Evolutionary conservation across 64 coral and sea anemone genomes (phyloP).

Genomic region (Hydrozoanthus tunicans): DNA sequence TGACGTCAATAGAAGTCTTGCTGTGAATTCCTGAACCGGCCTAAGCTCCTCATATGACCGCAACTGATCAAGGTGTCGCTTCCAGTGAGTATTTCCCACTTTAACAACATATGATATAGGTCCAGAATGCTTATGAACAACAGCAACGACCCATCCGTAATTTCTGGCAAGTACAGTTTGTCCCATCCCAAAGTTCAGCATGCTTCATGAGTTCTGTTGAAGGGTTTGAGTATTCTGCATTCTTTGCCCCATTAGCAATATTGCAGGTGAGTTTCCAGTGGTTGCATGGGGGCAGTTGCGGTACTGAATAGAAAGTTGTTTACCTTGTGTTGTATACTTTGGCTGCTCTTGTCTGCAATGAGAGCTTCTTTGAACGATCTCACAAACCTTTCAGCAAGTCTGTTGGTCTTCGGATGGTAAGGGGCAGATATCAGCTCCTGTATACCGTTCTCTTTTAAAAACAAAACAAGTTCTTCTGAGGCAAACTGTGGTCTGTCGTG

Average conservation of each 20-base stretch:
- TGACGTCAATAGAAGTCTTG: too few species aligned
- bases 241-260: conserved; percentile 13
- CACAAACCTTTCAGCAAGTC: too few species aligned
- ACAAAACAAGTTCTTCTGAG: too few species aligned
- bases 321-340: too few species aligned
- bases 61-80: conserved; percentile 52
- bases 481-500: too few species aligned
- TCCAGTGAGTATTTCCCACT: conserved; percentile 43
- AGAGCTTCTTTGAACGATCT: too few species aligned
- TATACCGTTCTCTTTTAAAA: too few species aligned
- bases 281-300: background rate
- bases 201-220: conserved; percentile 9
- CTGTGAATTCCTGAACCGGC: too few species aligned
- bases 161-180: conserved; percentile 54
- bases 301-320: background rate
- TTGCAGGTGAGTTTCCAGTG: background rate
- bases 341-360: too few species aligned
- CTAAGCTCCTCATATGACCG: background rate
- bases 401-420: too few species aligned
- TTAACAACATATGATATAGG: conserved; percentile 53
- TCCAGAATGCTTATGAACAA: conserved; percentile 31
- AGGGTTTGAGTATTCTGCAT: conserved; percentile 13
- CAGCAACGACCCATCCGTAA: conserved; percentile 47
- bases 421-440: too few species aligned
- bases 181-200: conserved; percentile 45